Evolutionary conservation across 2,113 vertebrate species (phyloP).

Genomic region (Engraulis encrasicolus): DNA sequence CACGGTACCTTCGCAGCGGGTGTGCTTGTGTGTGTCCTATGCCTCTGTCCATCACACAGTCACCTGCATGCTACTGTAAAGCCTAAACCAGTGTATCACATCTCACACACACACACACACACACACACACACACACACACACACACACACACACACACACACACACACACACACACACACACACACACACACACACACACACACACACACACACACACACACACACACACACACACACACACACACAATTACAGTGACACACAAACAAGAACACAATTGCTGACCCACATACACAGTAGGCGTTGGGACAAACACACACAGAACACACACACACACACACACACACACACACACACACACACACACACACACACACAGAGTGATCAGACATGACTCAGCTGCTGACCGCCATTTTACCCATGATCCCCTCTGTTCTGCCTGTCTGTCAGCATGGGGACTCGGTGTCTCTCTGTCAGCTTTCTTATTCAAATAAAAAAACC

Average conservation of each 20-base stretch:
- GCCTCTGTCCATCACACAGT: slow-evolving; percentile 45
- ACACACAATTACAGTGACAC: too few relatives aligned
- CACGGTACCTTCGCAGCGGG: not conserved
- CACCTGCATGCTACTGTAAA: slow-evolving; percentile 39
- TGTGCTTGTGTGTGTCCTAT: slow-evolving; percentile 35
- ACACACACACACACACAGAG: not conserved
- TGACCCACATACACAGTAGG: not conserved
- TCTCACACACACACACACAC: not conserved
- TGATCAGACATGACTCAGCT: slow-evolving; percentile 42
- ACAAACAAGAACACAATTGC: too few relatives aligned
- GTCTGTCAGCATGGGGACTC: slow-evolving; percentile 76
- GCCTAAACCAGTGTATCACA: slow-evolving; percentile 17
- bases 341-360: not conserved
- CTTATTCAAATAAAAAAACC: slow-evolving; percentile 73
- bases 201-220: slow-evolving; percentile 13
- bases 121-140: slow-evolving; percentile 21
- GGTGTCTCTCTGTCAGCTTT: slow-evolving; percentile 74
- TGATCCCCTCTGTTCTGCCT: slow-evolving; percentile 66
- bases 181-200: slow-evolving; percentile 4
- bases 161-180: slow-evolving; percentile 1
- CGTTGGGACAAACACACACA: not conserved
- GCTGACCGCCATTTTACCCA: slow-evolving; percentile 60
- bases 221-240: not conserved
- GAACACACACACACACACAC: not conserved
- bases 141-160: slow-evolving; percentile 3